A percentile compares a stretch with the other conserved stretches of the same genome.
Evolutionary conservation across 1,140 invertebrate species (phyloP).

Genomic region (Drosophila pallidifrons): DNA sequence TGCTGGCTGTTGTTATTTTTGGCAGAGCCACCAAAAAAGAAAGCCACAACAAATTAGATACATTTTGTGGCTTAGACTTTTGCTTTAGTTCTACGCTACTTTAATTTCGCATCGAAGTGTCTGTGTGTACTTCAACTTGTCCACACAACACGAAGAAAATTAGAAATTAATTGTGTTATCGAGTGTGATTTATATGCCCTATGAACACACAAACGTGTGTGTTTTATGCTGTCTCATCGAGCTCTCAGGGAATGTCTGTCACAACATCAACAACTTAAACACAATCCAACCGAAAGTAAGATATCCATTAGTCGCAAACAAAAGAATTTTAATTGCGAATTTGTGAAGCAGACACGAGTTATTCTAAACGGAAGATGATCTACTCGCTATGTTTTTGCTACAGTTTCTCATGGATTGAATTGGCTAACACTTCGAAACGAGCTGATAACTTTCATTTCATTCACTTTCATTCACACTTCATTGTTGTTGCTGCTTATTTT

Average conservation of each 20-base stretch:
- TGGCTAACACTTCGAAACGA: conserved; percentile 37
- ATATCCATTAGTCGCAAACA: conserved; percentile 75
- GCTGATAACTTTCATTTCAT: conserved; percentile 72
- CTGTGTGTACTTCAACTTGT: conserved; percentile 6
- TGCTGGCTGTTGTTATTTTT: conserved; percentile 3
- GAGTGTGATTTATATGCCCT: conserved; percentile 48
- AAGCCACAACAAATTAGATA: conserved; percentile 75
- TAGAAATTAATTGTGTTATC: conserved; percentile 72
- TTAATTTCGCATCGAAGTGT: conserved; percentile 56
- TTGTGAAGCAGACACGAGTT: conserved; percentile 9
- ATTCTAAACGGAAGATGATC: conserved; percentile 39
- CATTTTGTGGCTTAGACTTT: conserved; percentile 75
- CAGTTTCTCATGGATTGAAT: conserved; percentile 33
- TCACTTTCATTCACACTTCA: conserved; percentile 76
- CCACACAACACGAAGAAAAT: conserved; percentile 42
- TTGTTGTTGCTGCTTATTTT: conserved; percentile 18
- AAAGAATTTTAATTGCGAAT: conserved; percentile 75
- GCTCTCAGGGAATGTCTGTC: conserved; percentile 28
- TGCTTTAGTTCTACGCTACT: conserved; percentile 79
- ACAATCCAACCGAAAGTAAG: conserved; percentile 63
- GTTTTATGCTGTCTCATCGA: conserved; percentile 10
- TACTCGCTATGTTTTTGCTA: conserved; percentile 25
- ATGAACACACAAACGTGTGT: neutral
- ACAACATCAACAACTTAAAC: conserved; percentile 50
- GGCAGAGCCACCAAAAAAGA: conserved; percentile 63